phyloP scores from a whole-genome alignment of 2,113 vertebrate species.

The Myiozetetes cayanensis region DNA sequence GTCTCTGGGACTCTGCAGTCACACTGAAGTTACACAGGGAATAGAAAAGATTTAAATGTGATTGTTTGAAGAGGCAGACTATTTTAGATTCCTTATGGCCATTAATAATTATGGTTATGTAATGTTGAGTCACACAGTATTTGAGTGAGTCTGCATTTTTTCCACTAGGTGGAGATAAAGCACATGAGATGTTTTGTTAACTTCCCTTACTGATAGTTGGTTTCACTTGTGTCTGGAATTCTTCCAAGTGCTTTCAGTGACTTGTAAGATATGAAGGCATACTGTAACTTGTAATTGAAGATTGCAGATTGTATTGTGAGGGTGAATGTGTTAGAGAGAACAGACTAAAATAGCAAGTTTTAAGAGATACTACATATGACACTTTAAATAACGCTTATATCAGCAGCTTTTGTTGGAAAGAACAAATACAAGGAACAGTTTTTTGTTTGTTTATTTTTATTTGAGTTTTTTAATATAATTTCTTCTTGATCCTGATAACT shows the following conservation, averaged over 20 bases:
- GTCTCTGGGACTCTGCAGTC: background rate
- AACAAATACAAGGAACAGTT: background rate
- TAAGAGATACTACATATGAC: background rate
- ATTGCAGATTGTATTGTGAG: background rate
- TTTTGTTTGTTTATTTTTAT: background rate
- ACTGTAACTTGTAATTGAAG: background rate
- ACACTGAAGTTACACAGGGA: background rate
- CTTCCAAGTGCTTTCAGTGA: background rate
- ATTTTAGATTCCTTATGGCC: background rate
- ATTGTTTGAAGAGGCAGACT: background rate
- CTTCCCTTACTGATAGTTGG: background rate
- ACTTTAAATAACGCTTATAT: background rate
- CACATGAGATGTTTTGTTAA: background rate
- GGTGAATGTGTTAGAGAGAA: background rate
- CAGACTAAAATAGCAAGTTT: background rate
- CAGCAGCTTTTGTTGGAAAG: background rate
- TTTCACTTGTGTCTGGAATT: background rate
- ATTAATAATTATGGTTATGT: background rate
- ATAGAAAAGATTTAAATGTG: background rate
- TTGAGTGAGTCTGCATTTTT: background rate
- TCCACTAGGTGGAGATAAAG: slow-evolving; percentile 73
- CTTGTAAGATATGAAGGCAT: background rate
- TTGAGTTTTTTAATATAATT: background rate
- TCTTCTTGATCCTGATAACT: background rate
- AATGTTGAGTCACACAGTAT: background rate